Percentiles rank a stretch among this genome's conserved stretches.
These are phyloP conservation scores for Petrocephalus microphthalmus DNA, from an alignment of 2,113 vertebrate genomes.

Conservation along the genomic window DNA sequence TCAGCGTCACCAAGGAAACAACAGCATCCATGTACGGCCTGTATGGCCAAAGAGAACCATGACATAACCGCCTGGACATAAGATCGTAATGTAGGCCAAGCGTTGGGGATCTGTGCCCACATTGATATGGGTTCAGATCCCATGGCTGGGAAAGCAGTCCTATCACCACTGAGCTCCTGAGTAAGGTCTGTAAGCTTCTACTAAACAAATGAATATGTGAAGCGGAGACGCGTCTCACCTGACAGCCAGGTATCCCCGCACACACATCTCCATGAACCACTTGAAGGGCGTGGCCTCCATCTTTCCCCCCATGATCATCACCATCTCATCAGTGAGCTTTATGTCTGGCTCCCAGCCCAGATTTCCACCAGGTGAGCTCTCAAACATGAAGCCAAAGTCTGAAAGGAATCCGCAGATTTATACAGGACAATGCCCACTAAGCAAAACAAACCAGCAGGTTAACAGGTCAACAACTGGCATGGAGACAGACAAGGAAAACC, in stretches of 20 bases:
- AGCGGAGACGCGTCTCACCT: conserved; percentile 59
- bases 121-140: not conserved
- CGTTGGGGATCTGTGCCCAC: not conserved
- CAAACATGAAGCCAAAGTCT: conserved; percentile 99
- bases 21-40: conserved; percentile 98
- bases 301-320: conserved; percentile 99
- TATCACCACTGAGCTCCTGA: not conserved
- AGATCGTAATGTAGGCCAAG: not conserved
- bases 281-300: conserved; percentile 98
- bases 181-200: not conserved
- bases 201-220: not conserved
- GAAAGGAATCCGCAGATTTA: conserved; percentile 11
- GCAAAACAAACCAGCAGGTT: not conserved
- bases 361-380: conserved; percentile 95
- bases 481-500: not conserved
- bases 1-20: conserved; percentile 82
- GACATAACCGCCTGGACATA: not conserved
- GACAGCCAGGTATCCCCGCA: conserved; percentile 91
- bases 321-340: conserved; percentile 98
- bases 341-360: conserved; percentile 98
- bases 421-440: not conserved
- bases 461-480: not conserved
- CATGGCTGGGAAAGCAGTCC: not conserved
- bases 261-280: conserved; percentile 99
- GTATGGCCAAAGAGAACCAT: not conserved